A percentile compares a stretch with the other conserved stretches of the same genome.
These are phyloP conservation scores for Eupithecia subfuscata DNA, from an alignment of 2,888 invertebrate species.

Conservation along the genomic window DNA sequence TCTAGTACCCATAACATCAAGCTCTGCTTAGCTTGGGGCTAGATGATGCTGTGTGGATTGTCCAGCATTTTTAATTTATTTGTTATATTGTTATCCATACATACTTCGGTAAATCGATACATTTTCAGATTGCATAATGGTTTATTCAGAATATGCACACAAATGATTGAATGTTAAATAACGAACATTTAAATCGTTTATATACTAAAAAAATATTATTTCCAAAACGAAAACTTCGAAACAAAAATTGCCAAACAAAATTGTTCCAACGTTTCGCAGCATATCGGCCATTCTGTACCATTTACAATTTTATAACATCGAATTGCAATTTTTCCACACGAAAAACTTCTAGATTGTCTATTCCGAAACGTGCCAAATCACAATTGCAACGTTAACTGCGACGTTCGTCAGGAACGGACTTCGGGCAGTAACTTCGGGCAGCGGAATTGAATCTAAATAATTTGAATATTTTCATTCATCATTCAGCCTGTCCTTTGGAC, in stretches of 20 bases:
- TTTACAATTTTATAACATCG: constrained; percentile 11
- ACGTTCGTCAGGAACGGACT: background rate
- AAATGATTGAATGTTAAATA: too few species aligned
- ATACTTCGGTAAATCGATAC: too few species aligned
- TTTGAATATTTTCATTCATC: constrained; percentile 44
- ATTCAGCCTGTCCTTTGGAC: constrained; percentile 32
- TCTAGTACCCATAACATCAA: too few species aligned
- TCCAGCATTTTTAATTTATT: too few species aligned
- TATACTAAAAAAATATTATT: too few species aligned
- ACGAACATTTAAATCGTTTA: too few species aligned
- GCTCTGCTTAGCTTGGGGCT: too few species aligned
- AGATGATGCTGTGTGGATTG: too few species aligned
- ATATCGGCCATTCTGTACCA: background rate
- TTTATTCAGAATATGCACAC: too few species aligned
- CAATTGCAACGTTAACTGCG: constrained; percentile 25
- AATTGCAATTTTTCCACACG: constrained; percentile 13
- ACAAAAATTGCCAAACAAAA: background rate
- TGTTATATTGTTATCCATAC: too few species aligned
- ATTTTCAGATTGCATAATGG: too few species aligned
- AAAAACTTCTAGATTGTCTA: constrained; percentile 17
- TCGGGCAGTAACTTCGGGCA: constrained; percentile 16
- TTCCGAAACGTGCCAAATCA: constrained; percentile 34
- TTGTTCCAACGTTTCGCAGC: background rate
- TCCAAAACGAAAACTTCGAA: background rate
- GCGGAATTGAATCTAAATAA: constrained; percentile 46